phyloP scores from a whole-genome alignment of 1,140 invertebrate genomes.

The Nilaparvata lugens region DNA sequence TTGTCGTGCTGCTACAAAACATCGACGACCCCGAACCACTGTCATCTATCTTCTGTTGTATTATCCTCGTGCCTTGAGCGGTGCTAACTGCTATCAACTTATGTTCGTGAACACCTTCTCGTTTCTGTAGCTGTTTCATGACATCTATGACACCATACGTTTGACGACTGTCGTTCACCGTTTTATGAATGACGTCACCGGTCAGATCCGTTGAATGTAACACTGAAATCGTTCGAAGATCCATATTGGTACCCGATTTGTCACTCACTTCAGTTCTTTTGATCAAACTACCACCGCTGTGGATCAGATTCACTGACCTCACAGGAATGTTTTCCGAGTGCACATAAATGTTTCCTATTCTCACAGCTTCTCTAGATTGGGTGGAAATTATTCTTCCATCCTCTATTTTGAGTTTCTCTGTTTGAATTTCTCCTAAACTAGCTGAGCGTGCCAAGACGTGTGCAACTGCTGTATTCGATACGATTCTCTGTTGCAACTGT shows the following conservation, averaged over 20 bases:
- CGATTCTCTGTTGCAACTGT: background rate
- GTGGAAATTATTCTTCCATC: background rate
- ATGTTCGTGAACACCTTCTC: background rate
- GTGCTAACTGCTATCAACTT: background rate
- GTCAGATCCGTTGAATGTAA: background rate
- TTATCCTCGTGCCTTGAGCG: no score
- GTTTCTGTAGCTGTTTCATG: background rate
- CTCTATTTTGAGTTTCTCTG: background rate
- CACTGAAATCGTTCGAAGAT: background rate
- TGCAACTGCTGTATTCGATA: background rate
- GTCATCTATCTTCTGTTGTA: background rate
- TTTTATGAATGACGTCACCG: background rate
- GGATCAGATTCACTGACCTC: background rate
- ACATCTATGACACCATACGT: background rate
- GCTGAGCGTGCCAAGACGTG: background rate
- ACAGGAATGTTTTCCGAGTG: slow-evolving; percentile 4
- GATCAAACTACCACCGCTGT: background rate
- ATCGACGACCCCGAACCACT: no score
- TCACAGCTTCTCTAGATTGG: background rate
- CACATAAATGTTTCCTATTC: slow-evolving; percentile 15
- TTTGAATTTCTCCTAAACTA: background rate
- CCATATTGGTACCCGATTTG: background rate
- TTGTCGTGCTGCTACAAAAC: background rate
- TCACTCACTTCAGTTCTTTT: background rate
- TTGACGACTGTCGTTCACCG: background rate